A percentile compares a stretch with the other conserved stretches of the same genome.
These are phyloP conservation scores for Spheniscus mendiculus DNA, from an alignment of 2,113 vertebrate genomes.

Conservation along the genomic window DNA sequence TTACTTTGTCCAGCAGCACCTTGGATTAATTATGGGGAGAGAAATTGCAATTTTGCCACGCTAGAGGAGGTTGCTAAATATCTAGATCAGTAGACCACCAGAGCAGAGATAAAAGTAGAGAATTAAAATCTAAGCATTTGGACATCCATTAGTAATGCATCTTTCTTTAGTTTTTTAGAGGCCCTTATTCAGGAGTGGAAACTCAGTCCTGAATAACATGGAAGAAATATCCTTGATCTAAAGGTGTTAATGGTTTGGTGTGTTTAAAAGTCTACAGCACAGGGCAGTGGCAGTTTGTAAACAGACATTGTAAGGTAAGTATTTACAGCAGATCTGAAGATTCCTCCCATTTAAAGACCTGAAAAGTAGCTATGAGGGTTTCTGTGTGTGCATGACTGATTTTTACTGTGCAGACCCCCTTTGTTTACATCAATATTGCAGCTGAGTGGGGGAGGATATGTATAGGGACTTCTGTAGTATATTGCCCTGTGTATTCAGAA, in stretches of 20 bases:
- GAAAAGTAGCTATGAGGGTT: neutral
- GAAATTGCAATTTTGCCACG: neutral
- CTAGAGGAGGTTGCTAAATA: neutral
- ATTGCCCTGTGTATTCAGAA: neutral
- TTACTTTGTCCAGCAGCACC: neutral
- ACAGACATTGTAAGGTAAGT: neutral
- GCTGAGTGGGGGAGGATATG: neutral
- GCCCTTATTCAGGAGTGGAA: neutral
- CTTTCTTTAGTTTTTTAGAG: neutral
- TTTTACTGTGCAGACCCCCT: neutral
- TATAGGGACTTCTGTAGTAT: accelerated
- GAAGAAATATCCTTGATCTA: neutral
- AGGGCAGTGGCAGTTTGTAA: neutral
- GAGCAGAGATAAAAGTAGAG: neutral
- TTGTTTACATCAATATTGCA: neutral
- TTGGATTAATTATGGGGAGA: neutral
- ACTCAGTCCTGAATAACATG: neutral
- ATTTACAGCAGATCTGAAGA: neutral
- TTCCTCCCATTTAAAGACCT: neutral
- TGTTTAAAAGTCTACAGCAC: neutral
- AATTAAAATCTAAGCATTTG: neutral
- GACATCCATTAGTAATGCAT: neutral
- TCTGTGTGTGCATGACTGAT: neutral
- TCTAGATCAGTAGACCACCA: neutral
- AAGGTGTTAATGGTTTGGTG: neutral